These are phyloP conservation scores for Vultur gryphus DNA, from an alignment of 2,797 vertebrate genomes.

Conservation along the genomic window DNA sequence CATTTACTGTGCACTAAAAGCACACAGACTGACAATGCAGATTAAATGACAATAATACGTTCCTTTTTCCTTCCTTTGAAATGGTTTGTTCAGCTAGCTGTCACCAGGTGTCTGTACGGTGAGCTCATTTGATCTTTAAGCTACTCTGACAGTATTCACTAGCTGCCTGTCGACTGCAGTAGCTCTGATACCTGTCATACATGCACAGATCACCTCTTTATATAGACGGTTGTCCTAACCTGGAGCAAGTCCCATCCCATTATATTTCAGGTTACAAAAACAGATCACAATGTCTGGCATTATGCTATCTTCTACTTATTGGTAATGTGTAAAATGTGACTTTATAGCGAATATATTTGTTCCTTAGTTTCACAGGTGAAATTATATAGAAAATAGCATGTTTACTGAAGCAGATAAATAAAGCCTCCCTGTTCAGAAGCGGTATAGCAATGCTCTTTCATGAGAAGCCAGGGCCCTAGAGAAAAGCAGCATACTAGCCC, in stretches of 20 bases:
- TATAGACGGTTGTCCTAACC: neutral
- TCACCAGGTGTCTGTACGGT: neutral
- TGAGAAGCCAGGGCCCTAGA: neutral
- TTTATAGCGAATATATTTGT: neutral
- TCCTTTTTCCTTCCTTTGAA: neutral
- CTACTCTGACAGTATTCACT: neutral
- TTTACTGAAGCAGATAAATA: neutral
- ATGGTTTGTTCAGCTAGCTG: neutral
- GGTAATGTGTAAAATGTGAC: neutral
- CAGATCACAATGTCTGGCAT: neutral
- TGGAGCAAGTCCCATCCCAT: neutral
- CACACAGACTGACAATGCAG: too few relatives aligned
- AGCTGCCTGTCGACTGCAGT: neutral
- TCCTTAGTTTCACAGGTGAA: neutral
- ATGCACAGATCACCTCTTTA: neutral
- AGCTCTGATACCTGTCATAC: neutral
- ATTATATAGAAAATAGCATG: neutral
- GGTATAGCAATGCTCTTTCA: neutral
- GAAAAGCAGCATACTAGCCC: rapidly evolving
- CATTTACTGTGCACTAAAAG: neutral
- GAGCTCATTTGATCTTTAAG: neutral
- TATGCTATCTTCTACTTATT: neutral
- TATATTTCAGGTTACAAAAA: neutral
- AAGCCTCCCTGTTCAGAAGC: neutral
- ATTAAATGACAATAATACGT: neutral